Evolutionary conservation across 2,797 vertebrate genomes (phyloP).

Genomic region (Salmo trutta): DNA sequence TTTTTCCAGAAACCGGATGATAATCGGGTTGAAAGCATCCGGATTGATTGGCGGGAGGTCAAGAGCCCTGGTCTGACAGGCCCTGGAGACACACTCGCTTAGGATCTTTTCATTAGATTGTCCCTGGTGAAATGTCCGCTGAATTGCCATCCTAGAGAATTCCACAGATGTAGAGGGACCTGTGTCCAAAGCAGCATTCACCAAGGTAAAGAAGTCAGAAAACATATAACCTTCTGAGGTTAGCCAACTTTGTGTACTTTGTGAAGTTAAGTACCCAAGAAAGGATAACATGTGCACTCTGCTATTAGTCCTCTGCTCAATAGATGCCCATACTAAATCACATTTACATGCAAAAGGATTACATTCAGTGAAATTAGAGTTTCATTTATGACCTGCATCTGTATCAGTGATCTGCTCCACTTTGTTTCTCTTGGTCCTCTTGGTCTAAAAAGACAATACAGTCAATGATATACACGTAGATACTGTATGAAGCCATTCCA

Average conservation of each 20-base stretch:
- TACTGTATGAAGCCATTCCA: too few relatives aligned
- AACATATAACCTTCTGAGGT: neutral
- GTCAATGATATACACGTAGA: too few relatives aligned
- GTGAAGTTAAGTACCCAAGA: neutral
- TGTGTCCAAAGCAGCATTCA: neutral
- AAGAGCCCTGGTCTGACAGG: neutral
- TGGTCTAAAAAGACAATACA: too few relatives aligned
- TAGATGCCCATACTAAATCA: neutral
- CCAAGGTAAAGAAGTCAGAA: neutral
- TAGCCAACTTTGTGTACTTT: neutral
- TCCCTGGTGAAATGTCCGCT: neutral
- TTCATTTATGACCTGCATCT: neutral
- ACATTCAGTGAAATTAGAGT: neutral
- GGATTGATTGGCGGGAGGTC: neutral
- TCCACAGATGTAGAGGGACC: neutral
- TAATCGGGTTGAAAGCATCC: neutral
- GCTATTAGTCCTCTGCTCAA: neutral
- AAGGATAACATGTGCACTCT: neutral
- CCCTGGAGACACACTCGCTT: neutral
- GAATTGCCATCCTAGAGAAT: neutral
- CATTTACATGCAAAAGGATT: neutral
- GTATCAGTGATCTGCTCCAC: neutral
- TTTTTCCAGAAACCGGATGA: neutral
- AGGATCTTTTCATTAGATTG: neutral
- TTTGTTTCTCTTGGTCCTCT: neutral